Conservation (phyloP, 2,113 vertebrate species). For the Vanacampus margaritifer region DNA sequence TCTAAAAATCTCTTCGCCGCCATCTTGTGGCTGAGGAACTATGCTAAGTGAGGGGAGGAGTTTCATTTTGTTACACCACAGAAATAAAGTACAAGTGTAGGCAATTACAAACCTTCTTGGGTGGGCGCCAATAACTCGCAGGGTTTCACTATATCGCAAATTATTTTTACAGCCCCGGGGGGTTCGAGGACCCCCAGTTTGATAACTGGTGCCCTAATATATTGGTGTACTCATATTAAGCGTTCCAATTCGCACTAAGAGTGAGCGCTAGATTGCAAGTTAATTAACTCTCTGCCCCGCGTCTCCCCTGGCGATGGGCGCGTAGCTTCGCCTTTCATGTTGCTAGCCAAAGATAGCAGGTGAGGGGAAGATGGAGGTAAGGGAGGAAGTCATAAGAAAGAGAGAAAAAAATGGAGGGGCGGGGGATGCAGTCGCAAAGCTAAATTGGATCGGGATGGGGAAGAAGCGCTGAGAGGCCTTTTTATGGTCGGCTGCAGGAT, state of each 20-base stretch:
- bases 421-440: conserved; percentile 36
- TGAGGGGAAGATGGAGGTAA: conserved; percentile 24
- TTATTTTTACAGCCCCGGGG: not conserved
- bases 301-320: conserved; percentile 62
- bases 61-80: not conserved
- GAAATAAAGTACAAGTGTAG: not conserved
- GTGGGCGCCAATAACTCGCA: not conserved
- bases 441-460: conserved; percentile 67
- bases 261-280: conserved; percentile 72
- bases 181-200: not conserved
- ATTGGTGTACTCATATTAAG: conserved; percentile 52
- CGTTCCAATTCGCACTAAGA: conserved; percentile 73
- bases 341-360: conserved; percentile 40
- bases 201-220: not conserved
- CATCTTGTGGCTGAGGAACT: too few relatives aligned
- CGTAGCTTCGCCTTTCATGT: conserved; percentile 76
- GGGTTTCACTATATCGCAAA: conserved; percentile 1
- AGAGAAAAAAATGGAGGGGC: conserved; percentile 32
- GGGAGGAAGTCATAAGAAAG: conserved; percentile 22
- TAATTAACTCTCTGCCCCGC: conserved; percentile 76
- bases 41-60: not conserved
- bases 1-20: too few relatives aligned
- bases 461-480: conserved; percentile 57
- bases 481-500: conserved; percentile 49
- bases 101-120: not conserved